Percentiles rank a stretch among this genome's conserved stretches.
Conservation (phyloP, 2,888 invertebrate species). For the Diplazon laetatorius region DNA sequence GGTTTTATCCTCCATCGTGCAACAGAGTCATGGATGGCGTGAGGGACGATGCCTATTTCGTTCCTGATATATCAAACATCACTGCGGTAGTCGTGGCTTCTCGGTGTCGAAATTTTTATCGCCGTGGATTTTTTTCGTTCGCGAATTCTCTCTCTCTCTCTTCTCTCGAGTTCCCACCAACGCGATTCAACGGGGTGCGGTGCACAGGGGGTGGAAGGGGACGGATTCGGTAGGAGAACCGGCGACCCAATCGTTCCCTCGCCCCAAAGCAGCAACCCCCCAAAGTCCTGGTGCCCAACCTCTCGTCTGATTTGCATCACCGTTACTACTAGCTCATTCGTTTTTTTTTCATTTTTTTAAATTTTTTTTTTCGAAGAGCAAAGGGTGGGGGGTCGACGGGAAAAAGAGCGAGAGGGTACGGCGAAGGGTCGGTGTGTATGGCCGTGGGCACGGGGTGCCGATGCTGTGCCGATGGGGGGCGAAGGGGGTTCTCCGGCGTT, state of each 20-base stretch:
- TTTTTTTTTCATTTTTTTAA: too few species aligned
- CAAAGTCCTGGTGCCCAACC: slow-evolving; percentile 65
- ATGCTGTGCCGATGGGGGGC: slow-evolving; percentile 42
- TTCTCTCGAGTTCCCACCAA: background rate
- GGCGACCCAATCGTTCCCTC: slow-evolving; percentile 63
- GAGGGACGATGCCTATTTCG: background rate
- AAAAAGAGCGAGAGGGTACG: slow-evolving; percentile 59
- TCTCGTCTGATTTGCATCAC: slow-evolving; percentile 78
- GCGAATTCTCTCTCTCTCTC: slow-evolving; percentile 41
- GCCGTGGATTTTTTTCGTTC: slow-evolving; percentile 43
- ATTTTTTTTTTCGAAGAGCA: too few species aligned
- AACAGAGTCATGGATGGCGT: background rate
- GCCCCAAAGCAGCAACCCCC: slow-evolving; percentile 53
- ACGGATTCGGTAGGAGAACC: slow-evolving; percentile 41
- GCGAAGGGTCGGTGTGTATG: slow-evolving; percentile 57
- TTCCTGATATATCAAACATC: slow-evolving; percentile 35
- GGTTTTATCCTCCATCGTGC: background rate
- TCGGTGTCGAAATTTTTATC: slow-evolving; percentile 61
- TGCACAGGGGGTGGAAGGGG: slow-evolving; percentile 23
- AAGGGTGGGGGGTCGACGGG: slow-evolving; percentile 55
- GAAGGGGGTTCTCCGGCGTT: slow-evolving; percentile 54
- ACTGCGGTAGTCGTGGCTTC: slow-evolving; percentile 43
- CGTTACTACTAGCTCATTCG: slow-evolving; percentile 79
- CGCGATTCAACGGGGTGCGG: background rate
- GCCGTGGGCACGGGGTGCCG: slow-evolving; percentile 43